A percentile compares a stretch with the other conserved stretches of the same genome.
Conservation (phyloP, 2,113 vertebrate genomes). For the Phycodurus eques region DNA sequence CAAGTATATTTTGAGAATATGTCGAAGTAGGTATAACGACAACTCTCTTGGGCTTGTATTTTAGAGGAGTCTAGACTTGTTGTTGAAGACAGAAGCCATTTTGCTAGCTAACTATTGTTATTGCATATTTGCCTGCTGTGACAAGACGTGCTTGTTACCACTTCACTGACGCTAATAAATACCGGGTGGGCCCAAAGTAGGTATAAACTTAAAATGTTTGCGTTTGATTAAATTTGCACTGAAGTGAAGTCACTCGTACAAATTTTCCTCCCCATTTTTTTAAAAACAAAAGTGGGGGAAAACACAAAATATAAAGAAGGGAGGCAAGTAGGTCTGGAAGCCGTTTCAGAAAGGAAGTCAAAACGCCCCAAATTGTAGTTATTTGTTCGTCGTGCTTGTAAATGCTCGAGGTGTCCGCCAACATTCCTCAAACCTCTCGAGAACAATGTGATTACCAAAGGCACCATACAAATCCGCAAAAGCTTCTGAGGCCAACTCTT, state of each 20-base stretch:
- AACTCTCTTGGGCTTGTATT: constrained; percentile 2
- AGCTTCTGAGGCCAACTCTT: background rate
- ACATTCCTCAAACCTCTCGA: background rate
- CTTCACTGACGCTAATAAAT: background rate
- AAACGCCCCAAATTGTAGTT: background rate
- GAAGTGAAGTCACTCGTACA: background rate
- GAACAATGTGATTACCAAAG: background rate
- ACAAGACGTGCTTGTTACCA: background rate
- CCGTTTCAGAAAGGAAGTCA: background rate
- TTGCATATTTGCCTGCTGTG: constrained; percentile 1
- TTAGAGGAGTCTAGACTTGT: constrained; percentile 1
- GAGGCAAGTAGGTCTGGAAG: background rate
- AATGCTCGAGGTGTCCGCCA: background rate
- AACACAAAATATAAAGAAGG: background rate
- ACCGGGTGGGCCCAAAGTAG: background rate
- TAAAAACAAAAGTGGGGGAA: too few species aligned
- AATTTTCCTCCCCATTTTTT: background rate
- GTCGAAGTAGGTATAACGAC: too few species aligned
- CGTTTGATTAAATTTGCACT: background rate
- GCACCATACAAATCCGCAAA: background rate
- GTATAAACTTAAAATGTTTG: background rate
- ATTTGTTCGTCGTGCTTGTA: background rate
- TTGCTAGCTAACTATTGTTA: constrained; percentile 39
- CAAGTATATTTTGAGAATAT: background rate
- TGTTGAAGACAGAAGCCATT: constrained; percentile 52